phyloP scores from a whole-genome alignment of 2,113 vertebrate genomes.

The Bujurquina vittata region DNA sequence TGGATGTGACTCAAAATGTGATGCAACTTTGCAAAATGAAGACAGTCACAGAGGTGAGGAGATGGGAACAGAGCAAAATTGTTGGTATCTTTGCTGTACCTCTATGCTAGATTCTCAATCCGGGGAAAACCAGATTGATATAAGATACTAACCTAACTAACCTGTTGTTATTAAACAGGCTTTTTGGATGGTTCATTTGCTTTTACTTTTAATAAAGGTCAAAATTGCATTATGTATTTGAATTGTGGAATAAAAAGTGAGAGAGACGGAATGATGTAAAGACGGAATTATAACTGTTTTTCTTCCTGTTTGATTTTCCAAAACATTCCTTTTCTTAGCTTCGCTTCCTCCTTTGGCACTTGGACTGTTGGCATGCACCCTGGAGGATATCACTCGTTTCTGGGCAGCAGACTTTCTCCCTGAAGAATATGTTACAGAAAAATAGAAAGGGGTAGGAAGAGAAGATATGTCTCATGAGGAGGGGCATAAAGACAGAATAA shows the following conservation, averaged over 20 bases:
- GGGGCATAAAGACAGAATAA: neutral
- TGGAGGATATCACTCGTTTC: conserved; percentile 21
- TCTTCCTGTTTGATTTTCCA: conserved; percentile 37
- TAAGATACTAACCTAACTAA: neutral
- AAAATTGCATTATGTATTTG: neutral
- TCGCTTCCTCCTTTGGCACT: conserved; percentile 18
- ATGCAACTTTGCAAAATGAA: neutral
- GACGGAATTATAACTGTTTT: conserved; percentile 27
- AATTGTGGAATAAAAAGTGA: conserved; percentile 12
- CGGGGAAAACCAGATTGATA: neutral
- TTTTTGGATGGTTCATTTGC: neutral
- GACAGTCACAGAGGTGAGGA: neutral
- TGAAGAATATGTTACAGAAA: neutral
- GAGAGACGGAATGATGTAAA: neutral
- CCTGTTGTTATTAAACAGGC: neutral
- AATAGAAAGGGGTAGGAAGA: neutral
- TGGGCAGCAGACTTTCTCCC: conserved; percentile 17
- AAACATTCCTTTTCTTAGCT: conserved; percentile 51
- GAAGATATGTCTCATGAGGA: neutral
- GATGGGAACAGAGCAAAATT: neutral
- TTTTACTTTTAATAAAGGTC: neutral
- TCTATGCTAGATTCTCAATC: neutral
- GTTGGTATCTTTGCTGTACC: neutral
- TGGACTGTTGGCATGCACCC: conserved; percentile 19
- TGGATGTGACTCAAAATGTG: neutral